Percentiles rank a stretch among this genome's conserved stretches.
phyloP scores from a whole-genome alignment of 2,888 invertebrate genomes.

The Netelia virgata region DNA sequence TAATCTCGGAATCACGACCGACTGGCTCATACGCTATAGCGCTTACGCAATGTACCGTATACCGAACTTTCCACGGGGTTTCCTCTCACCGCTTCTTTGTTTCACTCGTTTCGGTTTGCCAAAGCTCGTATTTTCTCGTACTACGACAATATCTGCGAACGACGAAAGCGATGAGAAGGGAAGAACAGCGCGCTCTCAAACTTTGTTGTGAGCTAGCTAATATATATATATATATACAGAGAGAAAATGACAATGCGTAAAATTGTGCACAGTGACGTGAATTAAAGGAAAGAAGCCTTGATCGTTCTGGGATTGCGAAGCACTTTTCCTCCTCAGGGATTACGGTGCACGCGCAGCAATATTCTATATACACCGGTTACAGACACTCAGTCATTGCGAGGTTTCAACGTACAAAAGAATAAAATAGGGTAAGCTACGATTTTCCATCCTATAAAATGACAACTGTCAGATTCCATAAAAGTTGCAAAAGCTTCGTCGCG shows the following conservation, averaged over 20 bases:
- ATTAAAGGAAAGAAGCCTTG: constrained; percentile 67
- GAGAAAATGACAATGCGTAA: constrained; percentile 37
- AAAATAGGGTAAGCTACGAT: not conserved
- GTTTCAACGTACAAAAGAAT: constrained; percentile 25
- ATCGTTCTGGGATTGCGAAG: constrained; percentile 63
- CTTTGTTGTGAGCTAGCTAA: constrained; percentile 64
- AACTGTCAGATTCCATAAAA: constrained; percentile 2
- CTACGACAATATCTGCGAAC: constrained; percentile 26
- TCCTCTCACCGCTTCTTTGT: constrained; percentile 3
- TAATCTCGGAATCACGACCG: constrained; percentile 14
- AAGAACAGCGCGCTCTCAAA: constrained; percentile 62
- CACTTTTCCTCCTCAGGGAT: constrained; percentile 45
- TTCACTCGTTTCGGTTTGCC: constrained; percentile 7
- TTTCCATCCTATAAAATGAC: not conserved
- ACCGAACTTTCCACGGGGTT: constrained; percentile 26
- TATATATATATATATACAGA: constrained; percentile 4
- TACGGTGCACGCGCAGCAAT: not conserved
- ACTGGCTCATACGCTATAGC: not conserved
- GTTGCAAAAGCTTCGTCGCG: constrained; percentile 3
- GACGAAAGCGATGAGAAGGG: constrained; percentile 61
- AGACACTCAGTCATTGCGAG: constrained; percentile 35
- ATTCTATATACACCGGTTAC: constrained; percentile 7
- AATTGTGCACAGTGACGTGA: constrained; percentile 43
- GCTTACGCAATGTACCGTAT: constrained; percentile 11
- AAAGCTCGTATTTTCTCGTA: constrained; percentile 47